These are phyloP conservation scores for Enteromius mattozi DNA, from an alignment of 2,797 vertebrate genomes.

Conservation along the genomic window DNA sequence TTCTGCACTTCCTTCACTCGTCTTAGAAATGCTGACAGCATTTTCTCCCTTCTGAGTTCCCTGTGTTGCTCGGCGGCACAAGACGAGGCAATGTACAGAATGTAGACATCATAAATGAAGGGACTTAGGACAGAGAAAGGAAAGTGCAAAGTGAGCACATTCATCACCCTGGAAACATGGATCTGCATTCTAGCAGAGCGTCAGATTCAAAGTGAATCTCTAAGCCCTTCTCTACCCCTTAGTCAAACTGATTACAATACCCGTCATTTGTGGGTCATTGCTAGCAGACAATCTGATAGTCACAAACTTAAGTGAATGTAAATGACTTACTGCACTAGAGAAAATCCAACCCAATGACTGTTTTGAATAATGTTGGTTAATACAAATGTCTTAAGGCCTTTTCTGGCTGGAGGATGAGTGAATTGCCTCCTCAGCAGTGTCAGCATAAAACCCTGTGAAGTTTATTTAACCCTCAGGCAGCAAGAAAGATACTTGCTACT, in stretches of 20 bases:
- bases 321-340: constrained; percentile 5
- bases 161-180: constrained; percentile 50
- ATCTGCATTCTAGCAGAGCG: constrained; percentile 38
- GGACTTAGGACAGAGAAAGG: constrained; percentile 64
- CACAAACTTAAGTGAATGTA: constrained; percentile 23
- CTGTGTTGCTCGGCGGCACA: constrained; percentile 40
- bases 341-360: constrained; percentile 26
- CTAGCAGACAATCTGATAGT: constrained; percentile 27
- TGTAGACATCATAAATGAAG: constrained; percentile 65
- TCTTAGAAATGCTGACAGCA: constrained; percentile 50
- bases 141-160: constrained; percentile 68
- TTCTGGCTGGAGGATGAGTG: neutral
- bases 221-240: constrained; percentile 13
- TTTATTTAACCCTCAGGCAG: constrained; percentile 3
- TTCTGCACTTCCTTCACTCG: constrained; percentile 21
- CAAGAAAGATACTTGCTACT: neutral
- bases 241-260: constrained; percentile 33
- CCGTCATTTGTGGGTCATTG: constrained; percentile 2
- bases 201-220: constrained; percentile 24
- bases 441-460: neutral
- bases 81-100: constrained; percentile 55
- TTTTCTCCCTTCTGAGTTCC: constrained; percentile 47
- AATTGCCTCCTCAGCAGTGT: neutral
- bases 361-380: constrained; percentile 24
- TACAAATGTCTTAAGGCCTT: neutral